Evolutionary conservation across 2,888 invertebrate species (phyloP).

Genomic region (Caenorhabditis doughertyi): DNA sequence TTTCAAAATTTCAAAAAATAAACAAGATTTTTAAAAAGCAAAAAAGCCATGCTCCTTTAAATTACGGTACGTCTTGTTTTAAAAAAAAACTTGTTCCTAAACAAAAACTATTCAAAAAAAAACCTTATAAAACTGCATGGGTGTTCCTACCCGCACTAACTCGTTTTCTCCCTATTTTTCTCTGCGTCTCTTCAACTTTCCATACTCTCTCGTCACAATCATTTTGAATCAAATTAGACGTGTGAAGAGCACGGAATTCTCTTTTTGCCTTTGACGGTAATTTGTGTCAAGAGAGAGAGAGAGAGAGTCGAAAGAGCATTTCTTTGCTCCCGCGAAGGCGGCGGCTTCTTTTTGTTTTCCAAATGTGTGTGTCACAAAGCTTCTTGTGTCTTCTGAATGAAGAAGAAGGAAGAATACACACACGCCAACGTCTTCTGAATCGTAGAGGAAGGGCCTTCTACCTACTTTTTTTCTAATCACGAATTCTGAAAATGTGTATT

Average conservation of each 20-base stretch:
- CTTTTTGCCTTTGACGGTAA: slow-evolving; percentile 44
- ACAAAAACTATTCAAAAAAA: neutral
- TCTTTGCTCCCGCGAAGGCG: too few relatives aligned
- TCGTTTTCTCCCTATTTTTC: neutral
- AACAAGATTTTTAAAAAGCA: too few relatives aligned
- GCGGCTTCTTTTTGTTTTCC: slow-evolving; percentile 18
- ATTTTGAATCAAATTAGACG: slow-evolving; percentile 56
- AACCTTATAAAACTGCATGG: too few relatives aligned
- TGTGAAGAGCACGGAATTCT: slow-evolving; percentile 18
- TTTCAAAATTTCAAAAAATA: too few relatives aligned
- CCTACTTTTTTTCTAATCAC: neutral
- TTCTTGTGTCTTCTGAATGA: slow-evolving; percentile 20
- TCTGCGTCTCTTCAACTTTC: neutral
- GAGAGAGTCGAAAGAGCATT: slow-evolving; percentile 47
- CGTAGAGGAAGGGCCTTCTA: too few relatives aligned
- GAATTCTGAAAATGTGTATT: neutral
- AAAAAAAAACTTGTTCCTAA: too few relatives aligned
- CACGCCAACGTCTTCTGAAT: too few relatives aligned
- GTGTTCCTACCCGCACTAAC: neutral
- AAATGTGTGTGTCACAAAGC: slow-evolving; percentile 38
- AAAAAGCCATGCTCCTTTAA: too few relatives aligned
- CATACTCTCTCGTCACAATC: slow-evolving; percentile 25
- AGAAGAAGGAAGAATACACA: too few relatives aligned
- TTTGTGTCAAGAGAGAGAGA: slow-evolving; percentile 11
- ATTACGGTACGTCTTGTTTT: too few relatives aligned